These are phyloP conservation scores for Leptopilina drosophilae DNA, from an alignment of 2,888 invertebrate genomes.

Conservation along the genomic window DNA sequence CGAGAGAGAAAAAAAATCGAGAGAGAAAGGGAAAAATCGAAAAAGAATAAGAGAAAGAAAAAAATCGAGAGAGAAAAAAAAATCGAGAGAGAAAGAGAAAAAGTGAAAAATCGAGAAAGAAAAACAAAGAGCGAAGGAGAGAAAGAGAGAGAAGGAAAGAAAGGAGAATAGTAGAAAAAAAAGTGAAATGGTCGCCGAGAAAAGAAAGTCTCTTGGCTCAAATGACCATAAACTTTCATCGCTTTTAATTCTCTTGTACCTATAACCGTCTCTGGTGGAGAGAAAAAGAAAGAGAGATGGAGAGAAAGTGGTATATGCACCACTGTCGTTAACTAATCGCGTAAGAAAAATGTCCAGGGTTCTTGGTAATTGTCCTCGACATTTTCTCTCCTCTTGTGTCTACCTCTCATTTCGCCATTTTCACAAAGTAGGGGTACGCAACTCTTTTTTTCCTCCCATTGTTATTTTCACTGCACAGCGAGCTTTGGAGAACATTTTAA, in stretches of 20 bases:
- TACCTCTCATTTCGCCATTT: slow-evolving; percentile 47
- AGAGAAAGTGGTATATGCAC: slow-evolving; percentile 26
- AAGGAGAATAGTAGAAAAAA: background rate
- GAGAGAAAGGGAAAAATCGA: background rate
- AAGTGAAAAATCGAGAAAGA: no score
- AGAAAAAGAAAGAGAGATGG: no score
- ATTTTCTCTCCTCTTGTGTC: slow-evolving; percentile 44
- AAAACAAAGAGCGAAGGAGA: no score
- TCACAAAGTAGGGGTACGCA: slow-evolving; percentile 28
- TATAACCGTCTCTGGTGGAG: slow-evolving; percentile 6
- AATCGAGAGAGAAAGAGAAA: no score
- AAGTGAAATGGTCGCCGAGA: background rate
- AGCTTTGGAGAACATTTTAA: slow-evolving; percentile 11
- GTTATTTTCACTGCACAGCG: background rate
- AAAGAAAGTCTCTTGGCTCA: slow-evolving; percentile 32
- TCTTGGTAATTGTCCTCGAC: slow-evolving; percentile 44
- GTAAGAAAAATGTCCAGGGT: slow-evolving; percentile 47
- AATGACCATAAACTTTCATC: slow-evolving; percentile 45
- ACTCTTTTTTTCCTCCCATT: background rate
- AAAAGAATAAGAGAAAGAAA: background rate
- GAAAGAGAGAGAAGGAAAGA: background rate
- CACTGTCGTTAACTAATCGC: slow-evolving; percentile 49
- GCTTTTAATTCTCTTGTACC: slow-evolving; percentile 48
- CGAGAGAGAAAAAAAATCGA: background rate
- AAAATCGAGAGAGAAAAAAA: no score